These are phyloP conservation scores for Patella pellucida DNA, from an alignment of 2,888 invertebrate genomes.

Conservation along the genomic window DNA sequence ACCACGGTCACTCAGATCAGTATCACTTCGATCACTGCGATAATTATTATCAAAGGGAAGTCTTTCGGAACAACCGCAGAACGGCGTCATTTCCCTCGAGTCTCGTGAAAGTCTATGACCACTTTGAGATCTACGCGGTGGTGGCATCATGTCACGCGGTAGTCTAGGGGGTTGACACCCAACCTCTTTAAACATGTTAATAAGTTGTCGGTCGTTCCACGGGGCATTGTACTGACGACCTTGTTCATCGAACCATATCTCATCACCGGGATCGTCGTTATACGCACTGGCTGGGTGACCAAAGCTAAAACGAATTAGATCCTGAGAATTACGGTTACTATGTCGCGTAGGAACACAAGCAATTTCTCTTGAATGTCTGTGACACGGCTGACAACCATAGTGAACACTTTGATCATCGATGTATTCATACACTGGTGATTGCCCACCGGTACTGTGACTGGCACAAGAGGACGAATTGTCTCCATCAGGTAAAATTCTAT, in stretches of 20 bases:
- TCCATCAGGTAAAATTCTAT: conserved; percentile 31
- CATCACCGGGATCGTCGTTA: conserved; percentile 16
- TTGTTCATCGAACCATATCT: conserved; percentile 5
- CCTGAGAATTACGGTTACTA: conserved; percentile 13
- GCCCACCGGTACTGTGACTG: conserved; percentile 38
- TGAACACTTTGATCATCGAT: conserved; percentile 33
- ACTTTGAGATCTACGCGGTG: conserved; percentile 6
- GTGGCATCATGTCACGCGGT: not conserved
- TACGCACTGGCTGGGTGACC: not conserved
- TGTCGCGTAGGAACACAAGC: conserved; percentile 2
- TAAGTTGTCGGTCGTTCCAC: not conserved
- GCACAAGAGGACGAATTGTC: conserved; percentile 36
- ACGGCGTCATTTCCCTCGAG: conserved; percentile 21
- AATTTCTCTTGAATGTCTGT: conserved; percentile 3
- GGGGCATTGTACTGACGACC: not conserved
- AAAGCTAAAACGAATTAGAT: conserved; percentile 23
- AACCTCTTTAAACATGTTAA: not conserved
- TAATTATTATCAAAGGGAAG: not conserved
- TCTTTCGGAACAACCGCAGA: conserved; percentile 21
- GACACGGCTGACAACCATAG: not conserved
- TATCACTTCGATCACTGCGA: not conserved
- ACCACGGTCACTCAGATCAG: not conserved
- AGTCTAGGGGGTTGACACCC: not conserved
- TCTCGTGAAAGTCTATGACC: conserved; percentile 12
- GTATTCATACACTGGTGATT: conserved; percentile 43